phyloP scores from a whole-genome alignment of 2,888 invertebrate genomes.

The Pyralis farinalis region DNA sequence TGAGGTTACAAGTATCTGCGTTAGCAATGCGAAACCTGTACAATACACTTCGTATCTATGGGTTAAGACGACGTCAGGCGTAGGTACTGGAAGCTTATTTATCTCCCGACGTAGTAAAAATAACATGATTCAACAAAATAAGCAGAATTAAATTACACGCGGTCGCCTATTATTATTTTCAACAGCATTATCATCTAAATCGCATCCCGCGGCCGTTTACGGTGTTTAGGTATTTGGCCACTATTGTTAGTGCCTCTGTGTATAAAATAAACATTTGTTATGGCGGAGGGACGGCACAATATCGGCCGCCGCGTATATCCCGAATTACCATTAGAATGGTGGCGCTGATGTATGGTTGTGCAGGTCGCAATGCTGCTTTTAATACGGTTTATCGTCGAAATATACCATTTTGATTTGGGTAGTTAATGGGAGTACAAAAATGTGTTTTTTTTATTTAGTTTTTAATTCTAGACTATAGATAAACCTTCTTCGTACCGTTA shows the following conservation, averaged over 20 bases:
- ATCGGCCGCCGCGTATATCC: constrained; percentile 60
- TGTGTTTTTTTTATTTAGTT: too few relatives aligned
- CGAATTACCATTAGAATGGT: constrained; percentile 78
- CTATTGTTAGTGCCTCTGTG: constrained; percentile 81
- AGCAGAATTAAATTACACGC: constrained; percentile 58
- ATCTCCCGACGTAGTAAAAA: constrained; percentile 24
- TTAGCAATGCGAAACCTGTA: too few relatives aligned
- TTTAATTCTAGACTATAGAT: too few relatives aligned
- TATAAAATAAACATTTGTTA: constrained; percentile 82
- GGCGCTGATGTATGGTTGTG: constrained; percentile 67
- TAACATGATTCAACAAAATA: constrained; percentile 33
- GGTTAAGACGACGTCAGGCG: too few relatives aligned
- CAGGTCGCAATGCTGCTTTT: constrained; percentile 13
- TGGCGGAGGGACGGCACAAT: constrained; percentile 69
- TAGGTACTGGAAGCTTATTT: too few relatives aligned
- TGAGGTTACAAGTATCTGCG: too few relatives aligned
- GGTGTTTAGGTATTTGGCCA: constrained; percentile 79
- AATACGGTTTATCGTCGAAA: constrained; percentile 4
- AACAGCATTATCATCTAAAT: constrained; percentile 77
- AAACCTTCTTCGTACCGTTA: too few relatives aligned
- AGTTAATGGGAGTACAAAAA: background rate
- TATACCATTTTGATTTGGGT: background rate
- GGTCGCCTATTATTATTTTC: constrained; percentile 70
- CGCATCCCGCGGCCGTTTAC: constrained; percentile 73
- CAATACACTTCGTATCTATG: too few relatives aligned